Conservation (phyloP, 1,140 invertebrate genomes). For the Telenomus remus region DNA sequence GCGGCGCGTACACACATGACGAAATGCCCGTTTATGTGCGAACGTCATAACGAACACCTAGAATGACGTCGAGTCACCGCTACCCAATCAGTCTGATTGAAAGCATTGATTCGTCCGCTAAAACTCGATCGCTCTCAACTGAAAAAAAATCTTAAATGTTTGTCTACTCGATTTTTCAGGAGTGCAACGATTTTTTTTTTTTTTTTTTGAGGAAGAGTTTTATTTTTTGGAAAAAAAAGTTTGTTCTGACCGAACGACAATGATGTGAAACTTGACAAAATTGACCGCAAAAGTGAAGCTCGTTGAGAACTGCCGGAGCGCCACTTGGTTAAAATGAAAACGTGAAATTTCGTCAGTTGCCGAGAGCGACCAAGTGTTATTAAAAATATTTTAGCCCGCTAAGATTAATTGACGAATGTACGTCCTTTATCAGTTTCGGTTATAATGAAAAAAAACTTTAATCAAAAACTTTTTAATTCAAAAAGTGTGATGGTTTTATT, state of each 20-base stretch:
- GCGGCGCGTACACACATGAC: slow-evolving; percentile 31
- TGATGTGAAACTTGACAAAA: background rate
- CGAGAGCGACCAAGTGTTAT: background rate
- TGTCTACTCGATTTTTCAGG: slow-evolving; percentile 8
- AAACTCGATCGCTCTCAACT: slow-evolving; percentile 49
- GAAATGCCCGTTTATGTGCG: slow-evolving; percentile 18
- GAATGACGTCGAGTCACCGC: slow-evolving; percentile 34
- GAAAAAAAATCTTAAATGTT: slow-evolving; percentile 44
- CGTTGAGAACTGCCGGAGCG: background rate
- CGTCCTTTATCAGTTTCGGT: no score
- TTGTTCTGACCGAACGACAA: background rate
- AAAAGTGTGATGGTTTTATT: no score
- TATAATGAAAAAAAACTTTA: no score
- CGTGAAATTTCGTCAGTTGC: background rate
- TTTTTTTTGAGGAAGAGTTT: background rate
- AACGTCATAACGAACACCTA: slow-evolving; percentile 35
- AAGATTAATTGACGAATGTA: background rate
- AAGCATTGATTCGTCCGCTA: slow-evolving; percentile 54
- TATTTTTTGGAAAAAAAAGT: background rate
- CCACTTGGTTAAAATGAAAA: background rate
- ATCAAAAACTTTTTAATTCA: no score
- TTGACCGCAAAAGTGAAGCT: background rate
- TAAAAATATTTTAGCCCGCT: background rate
- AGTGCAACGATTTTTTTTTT: slow-evolving; percentile 9
- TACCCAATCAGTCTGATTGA: slow-evolving; percentile 63